phyloP scores from a whole-genome alignment of 2,888 invertebrate species.

The Calephelis perditalis region DNA sequence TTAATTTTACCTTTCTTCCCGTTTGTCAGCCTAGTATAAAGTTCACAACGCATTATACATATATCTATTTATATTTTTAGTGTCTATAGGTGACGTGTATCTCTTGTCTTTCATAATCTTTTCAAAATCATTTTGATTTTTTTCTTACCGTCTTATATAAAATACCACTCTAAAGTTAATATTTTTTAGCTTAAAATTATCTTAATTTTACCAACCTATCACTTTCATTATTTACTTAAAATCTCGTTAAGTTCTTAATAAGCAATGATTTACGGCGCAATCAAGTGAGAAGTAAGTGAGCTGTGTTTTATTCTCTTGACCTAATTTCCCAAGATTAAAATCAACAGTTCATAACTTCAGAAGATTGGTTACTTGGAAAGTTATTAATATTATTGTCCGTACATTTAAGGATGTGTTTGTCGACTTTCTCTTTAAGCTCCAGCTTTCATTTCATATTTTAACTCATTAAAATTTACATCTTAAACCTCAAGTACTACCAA shows the following conservation, averaged over 20 bases:
- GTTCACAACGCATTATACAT: too few species aligned
- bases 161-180: too few species aligned
- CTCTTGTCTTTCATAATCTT: too few species aligned
- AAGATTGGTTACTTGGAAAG: slow-evolving; percentile 19
- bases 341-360: slow-evolving; percentile 12
- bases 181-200: too few species aligned
- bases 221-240: slow-evolving; percentile 5
- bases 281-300: slow-evolving; percentile 1
- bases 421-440: slow-evolving; percentile 15
- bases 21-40: too few species aligned
- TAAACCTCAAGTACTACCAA: slow-evolving; percentile 8
- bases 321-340: slow-evolving; percentile 3
- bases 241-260: slow-evolving; percentile 4
- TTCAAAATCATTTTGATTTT: too few species aligned
- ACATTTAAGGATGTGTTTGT: slow-evolving; percentile 15
- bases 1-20: too few species aligned
- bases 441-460: slow-evolving; percentile 12
- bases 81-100: too few species aligned
- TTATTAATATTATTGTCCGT: slow-evolving; percentile 17
- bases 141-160: too few species aligned
- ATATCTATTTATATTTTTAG: too few species aligned
- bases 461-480: slow-evolving; percentile 4
- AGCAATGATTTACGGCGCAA: neutral
- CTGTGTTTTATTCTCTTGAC: slow-evolving; percentile 4
- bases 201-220: too few species aligned